Conservation (phyloP, 2,888 invertebrate genomes). For the Hoplodrina ambigua region DNA sequence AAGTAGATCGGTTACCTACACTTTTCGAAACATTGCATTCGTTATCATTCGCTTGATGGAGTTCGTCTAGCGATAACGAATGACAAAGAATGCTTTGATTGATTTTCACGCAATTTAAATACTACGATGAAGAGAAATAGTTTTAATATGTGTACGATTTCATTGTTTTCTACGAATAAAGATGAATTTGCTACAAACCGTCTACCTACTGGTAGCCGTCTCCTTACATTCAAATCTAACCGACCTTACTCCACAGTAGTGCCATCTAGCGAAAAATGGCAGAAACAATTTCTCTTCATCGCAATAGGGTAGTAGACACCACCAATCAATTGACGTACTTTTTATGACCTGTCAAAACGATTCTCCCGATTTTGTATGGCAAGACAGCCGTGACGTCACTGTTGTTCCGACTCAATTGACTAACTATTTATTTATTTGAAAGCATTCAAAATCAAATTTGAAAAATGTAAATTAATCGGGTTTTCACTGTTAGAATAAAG, state of each 20-base stretch:
- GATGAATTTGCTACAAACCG: constrained; percentile 5
- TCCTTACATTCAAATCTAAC: constrained; percentile 14
- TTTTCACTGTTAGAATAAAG: too few relatives aligned
- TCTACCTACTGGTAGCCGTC: constrained; percentile 1
- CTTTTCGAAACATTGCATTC: constrained; percentile 19
- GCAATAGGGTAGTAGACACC: background rate
- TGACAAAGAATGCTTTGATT: constrained; percentile 7
- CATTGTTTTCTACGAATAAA: background rate
- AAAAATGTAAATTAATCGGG: too few relatives aligned
- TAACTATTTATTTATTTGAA: too few relatives aligned
- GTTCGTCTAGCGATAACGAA: background rate
- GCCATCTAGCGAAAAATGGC: constrained; percentile 25
- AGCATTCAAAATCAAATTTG: too few relatives aligned
- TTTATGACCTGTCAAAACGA: too few relatives aligned
- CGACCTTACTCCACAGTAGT: constrained; percentile 11
- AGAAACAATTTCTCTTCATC: constrained; percentile 39
- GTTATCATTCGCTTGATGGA: background rate
- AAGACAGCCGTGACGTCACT: too few relatives aligned
- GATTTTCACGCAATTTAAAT: constrained; percentile 23
- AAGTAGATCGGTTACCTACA: constrained; percentile 9
- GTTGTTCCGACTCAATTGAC: too few relatives aligned
- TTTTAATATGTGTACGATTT: constrained; percentile 8
- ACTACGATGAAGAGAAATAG: constrained; percentile 38
- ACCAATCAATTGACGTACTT: too few relatives aligned
- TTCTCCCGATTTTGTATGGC: too few relatives aligned